Evolutionary conservation across 2,113 vertebrate species (phyloP), one percentile per base, ranked within the genome.

Genomic region (Spea multiplicata): DNA sequence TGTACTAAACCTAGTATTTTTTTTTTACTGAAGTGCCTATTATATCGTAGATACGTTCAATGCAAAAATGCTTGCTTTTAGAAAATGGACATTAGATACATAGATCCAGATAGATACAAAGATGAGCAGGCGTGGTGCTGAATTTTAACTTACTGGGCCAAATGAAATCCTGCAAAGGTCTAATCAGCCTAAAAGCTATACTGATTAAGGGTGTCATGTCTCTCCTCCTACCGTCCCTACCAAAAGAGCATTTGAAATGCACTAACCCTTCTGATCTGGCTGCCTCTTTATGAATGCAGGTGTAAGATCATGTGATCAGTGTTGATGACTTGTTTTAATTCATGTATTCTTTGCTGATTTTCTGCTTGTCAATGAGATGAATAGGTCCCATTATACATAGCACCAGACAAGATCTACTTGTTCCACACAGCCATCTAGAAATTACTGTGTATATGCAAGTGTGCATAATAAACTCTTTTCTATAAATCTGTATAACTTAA

Each of bases 301-400:
- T 91, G 91, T 86, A 86, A 80, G 84, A 84, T 88, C 86, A 88
- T 85, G 86, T 87, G 84, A 71, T 83, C 81, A 72, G 83, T 82
- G 83, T 83, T 84, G 88, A 88, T 86, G 87, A 85, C 84, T 87
- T 86, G 84, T 86, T 88, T 88, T 86, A 89, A 92, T 88, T 88
- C 81, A 84, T 88, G 86, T 83, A 89, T 89, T 91, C 86, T 89
- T 86, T 75, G 85, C 86, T 85, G 85, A 92, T 92, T 89, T 91
- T 92, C 88, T 88, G 88, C 90, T 88, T 91, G 92, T 93, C 92
- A 68, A 83, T 76, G 85, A 87, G 86, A 88, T 86, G 83, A 87
- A 90, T 88, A 82, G 85, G 78, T 13, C 80, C 82, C 81, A 82
- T 89, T 84, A 84, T 86, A 82, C 74, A 53, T 17, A 77, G 76